Evolutionary conservation across 2,797 vertebrate species (phyloP), one percentile per base, ranked within the genome.

Genomic region (Miichthys miiuy): DNA sequence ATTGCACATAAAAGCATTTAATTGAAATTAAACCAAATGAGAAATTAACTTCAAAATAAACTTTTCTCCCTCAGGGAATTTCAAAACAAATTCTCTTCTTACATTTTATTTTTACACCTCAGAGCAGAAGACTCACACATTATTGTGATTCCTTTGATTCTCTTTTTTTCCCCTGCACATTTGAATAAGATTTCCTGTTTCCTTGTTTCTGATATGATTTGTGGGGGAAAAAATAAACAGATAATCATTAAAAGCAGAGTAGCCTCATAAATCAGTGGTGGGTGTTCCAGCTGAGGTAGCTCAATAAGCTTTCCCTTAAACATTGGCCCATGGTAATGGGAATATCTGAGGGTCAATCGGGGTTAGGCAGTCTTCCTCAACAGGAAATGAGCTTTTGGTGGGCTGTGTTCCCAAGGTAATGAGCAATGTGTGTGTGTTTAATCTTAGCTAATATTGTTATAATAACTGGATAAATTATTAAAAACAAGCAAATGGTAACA

Each of bases 401-500:
- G 90, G 91, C 93, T 95, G 93, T 96, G 94, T 94, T 96, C 95
- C 93, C 94, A 96, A 95, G 94, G 95, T 95, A 96, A 96, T 96
- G 95, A 95, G 92, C 91, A 92, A 85, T 90, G 87, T 89, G 91
- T 93, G 84, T 94, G 93, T 95, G 93, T 96, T 96, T 96, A 95
- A 96, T 96, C 93, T 94, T 89, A 89, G 95, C 95, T 96, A 96
- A 96, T 96, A 95, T 95, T 95, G 94, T 95, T 95, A 96, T 94
- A 96, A 96, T 95, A 96, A 95, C 93, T 89, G 81, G 92, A 95
- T 96, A 91, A 96, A 96, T 96, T 95, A 96, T 96, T 96, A 93
- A 96, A 96, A 96, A 96, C 94, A 96, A 95, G 93, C 91, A 94
- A 92, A 94, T 94, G 84, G 90, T 87, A 88, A 92, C 94, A 93